Conservation (phyloP, 2,797 vertebrate genomes). For the Gobionotothen gibberifrons region DNA sequence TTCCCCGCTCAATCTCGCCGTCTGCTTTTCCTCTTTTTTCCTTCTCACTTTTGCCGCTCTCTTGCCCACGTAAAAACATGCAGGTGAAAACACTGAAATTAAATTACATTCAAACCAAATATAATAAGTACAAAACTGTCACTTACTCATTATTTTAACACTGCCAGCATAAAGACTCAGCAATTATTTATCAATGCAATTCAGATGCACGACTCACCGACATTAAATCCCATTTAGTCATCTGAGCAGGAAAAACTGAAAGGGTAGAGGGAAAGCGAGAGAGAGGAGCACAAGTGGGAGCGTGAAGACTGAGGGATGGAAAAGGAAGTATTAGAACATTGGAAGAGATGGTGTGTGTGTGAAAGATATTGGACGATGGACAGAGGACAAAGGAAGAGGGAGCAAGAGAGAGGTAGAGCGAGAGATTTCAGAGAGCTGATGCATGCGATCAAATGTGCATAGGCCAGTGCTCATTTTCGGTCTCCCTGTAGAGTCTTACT, state of each 20-base stretch:
- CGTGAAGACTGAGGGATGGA: background rate
- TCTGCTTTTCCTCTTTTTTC: background rate
- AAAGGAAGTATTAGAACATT: background rate
- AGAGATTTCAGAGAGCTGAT: conserved; percentile 24
- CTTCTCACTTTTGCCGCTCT: conserved; percentile 2
- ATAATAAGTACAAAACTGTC: conserved; percentile 49
- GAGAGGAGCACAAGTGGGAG: background rate
- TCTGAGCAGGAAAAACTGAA: conserved; percentile 12
- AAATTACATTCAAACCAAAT: conserved; percentile 54
- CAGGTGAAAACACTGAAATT: conserved; percentile 57
- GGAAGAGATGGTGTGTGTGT: conserved; percentile 7
- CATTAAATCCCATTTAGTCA: conserved; percentile 54
- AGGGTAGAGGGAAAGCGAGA: background rate
- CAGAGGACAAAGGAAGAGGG: background rate
- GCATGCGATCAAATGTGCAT: conserved; percentile 57
- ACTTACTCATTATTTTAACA: conserved; percentile 56
- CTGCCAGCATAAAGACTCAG: conserved; percentile 42
- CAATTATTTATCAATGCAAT: conserved; percentile 50
- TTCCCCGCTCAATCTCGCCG: conserved; percentile 5
- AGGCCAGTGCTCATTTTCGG: conserved; percentile 56
- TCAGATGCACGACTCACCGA: conserved; percentile 25
- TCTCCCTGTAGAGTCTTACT: conserved; percentile 69
- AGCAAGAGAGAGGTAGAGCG: background rate
- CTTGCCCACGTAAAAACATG: conserved; percentile 23
- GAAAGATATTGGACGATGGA: conserved; percentile 12